Conservation (phyloP, 2,888 invertebrate genomes). For the Gari tellinella region DNA sequence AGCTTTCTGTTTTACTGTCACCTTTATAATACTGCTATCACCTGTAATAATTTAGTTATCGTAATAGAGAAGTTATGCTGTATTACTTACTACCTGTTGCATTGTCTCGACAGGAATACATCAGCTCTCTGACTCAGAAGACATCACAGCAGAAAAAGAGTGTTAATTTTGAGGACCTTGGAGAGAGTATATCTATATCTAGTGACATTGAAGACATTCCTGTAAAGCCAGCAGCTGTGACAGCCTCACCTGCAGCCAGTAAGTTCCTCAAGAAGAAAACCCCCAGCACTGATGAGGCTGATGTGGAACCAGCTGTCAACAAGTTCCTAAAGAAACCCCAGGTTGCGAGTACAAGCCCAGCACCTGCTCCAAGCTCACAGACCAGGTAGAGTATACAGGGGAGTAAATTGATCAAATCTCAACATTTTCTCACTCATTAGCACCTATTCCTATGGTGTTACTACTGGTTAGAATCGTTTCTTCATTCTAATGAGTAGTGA, state of each 20-base stretch:
- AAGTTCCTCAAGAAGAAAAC: constrained; percentile 76
- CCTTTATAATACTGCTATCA: no score
- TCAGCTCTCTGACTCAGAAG: constrained; percentile 73
- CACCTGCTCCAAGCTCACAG: constrained; percentile 52
- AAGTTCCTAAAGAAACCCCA: constrained; percentile 66
- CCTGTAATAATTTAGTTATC: no score
- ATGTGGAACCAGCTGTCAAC: constrained; percentile 20
- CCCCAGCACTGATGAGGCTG: constrained; percentile 28
- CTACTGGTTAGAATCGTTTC: no score
- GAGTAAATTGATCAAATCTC: no score
- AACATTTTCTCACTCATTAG: no score
- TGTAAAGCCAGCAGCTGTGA: constrained; percentile 45
- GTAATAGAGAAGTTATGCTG: no score
- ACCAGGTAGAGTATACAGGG: constrained; percentile 24
- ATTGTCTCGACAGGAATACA: constrained; percentile 65
- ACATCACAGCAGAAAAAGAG: constrained; percentile 70
- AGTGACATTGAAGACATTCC: constrained; percentile 68
- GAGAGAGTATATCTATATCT: constrained; percentile 77
- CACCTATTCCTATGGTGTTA: no score
- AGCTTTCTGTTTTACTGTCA: no score
- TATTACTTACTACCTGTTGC: no score
- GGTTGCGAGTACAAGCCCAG: constrained; percentile 53
- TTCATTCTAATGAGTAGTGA: no score
- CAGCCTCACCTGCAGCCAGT: constrained; percentile 58
- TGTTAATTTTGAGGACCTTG: constrained; percentile 76